Conservation (phyloP, 1,140 invertebrate genomes). For the Leptopilina clavipes region DNA sequence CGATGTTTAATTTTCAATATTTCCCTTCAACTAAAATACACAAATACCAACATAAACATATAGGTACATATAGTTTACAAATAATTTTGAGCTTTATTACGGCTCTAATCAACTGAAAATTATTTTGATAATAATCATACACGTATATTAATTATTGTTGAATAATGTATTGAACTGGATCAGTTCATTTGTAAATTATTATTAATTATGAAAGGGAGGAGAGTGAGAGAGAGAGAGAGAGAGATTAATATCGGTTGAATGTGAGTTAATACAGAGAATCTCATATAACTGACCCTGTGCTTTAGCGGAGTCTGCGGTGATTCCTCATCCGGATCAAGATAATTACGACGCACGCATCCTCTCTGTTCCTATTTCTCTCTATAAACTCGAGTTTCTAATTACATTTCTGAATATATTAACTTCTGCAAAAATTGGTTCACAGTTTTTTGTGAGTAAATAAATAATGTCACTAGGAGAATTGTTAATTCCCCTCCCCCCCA, state of each 20-base stretch:
- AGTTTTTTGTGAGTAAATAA: background rate
- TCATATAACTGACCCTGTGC: slow-evolving; percentile 11
- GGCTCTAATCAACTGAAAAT: too few relatives aligned
- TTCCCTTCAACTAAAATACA: too few relatives aligned
- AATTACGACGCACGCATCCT: slow-evolving; percentile 35
- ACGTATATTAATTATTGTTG: background rate
- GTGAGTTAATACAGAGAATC: slow-evolving; percentile 5
- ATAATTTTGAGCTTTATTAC: too few relatives aligned
- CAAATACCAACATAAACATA: too few relatives aligned
- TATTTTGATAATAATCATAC: too few relatives aligned
- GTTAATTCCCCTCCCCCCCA: background rate
- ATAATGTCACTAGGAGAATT: background rate
- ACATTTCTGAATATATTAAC: slow-evolving; percentile 33
- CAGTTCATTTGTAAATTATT: slow-evolving; percentile 4
- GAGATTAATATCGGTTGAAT: background rate
- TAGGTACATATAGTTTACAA: too few relatives aligned
- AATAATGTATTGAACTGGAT: background rate
- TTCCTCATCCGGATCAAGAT: slow-evolving; percentile 37
- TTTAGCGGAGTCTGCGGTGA: slow-evolving; percentile 25
- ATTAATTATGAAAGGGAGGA: background rate
- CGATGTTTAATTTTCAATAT: too few relatives aligned
- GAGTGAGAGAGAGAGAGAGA: too few relatives aligned
- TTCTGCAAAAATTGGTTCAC: slow-evolving; percentile 9
- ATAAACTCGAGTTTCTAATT: slow-evolving; percentile 28
- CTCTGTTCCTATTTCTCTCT: too few relatives aligned